A percentile compares a stretch with the other conserved stretches of the same genome.
These are phyloP conservation scores for Sarcophaga rosellei DNA, from an alignment of 2,888 invertebrate genomes.

Conservation along the genomic window DNA sequence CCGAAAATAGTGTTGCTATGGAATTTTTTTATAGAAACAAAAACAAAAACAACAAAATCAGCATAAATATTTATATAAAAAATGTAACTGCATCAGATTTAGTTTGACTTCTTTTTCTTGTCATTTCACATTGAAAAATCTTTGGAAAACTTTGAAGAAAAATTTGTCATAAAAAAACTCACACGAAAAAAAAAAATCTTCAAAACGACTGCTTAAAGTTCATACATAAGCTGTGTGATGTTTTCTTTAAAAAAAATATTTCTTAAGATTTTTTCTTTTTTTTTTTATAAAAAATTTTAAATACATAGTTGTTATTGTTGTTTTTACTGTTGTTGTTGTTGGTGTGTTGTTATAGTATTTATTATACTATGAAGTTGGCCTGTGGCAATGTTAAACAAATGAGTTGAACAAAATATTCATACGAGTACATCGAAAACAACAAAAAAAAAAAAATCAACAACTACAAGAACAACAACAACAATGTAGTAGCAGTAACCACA, in stretches of 20 bases:
- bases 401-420: constrained; percentile 63
- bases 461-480: constrained; percentile 30
- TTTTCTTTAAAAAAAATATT: constrained; percentile 20
- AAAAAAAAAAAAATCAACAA: neutral
- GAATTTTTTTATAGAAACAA: neutral
- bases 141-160: constrained; percentile 43
- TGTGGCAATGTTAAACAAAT: constrained; percentile 67
- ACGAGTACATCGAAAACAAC: constrained; percentile 50
- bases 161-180: neutral
- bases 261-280: constrained; percentile 33
- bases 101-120: neutral
- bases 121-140: constrained; percentile 43
- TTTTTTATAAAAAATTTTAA: constrained; percentile 10
- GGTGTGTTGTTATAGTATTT: constrained; percentile 36
- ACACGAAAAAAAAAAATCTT: too few species aligned
- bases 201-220: constrained; percentile 59
- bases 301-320: constrained; percentile 51
- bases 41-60: neutral
- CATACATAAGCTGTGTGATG: constrained; percentile 37
- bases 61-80: constrained; percentile 30
- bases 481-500: neutral
- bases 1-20: neutral
- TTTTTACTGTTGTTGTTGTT: constrained; percentile 10
- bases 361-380: constrained; percentile 56
- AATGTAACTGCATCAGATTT: constrained; percentile 14